These are phyloP conservation scores for Mesodorylaimus sp. DNA, from an alignment of 2,888 invertebrate genomes.

Conservation along the genomic window DNA sequence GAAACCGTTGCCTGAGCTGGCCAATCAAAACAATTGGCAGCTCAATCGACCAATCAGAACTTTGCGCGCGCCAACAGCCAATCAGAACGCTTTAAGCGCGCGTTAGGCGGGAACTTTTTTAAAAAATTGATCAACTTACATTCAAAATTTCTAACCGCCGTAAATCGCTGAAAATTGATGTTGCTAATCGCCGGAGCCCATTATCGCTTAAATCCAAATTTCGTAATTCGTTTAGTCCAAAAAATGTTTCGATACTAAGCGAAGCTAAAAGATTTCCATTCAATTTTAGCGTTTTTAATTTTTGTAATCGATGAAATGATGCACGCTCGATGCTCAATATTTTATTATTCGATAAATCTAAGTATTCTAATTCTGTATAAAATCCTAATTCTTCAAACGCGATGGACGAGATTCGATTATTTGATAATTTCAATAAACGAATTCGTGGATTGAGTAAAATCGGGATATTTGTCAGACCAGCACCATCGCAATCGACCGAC, in stretches of 20 bases:
- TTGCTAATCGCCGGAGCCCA: slow-evolving; percentile 5
- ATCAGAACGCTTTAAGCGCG: too few species aligned
- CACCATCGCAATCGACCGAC: slow-evolving; percentile 9
- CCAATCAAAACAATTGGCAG: too few species aligned
- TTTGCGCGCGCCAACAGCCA: too few species aligned
- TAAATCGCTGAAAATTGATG: slow-evolving; percentile 11
- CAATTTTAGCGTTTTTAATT: slow-evolving; percentile 9
- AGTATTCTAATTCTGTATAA: slow-evolving; percentile 10
- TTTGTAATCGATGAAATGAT: slow-evolving; percentile 9
- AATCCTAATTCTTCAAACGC: slow-evolving; percentile 9
- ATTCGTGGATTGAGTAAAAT: slow-evolving; percentile 13
- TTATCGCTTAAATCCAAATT: slow-evolving; percentile 8
- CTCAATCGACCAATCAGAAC: too few species aligned
- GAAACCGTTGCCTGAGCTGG: too few species aligned
- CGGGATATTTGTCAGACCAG: slow-evolving; percentile 10
- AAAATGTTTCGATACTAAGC: slow-evolving; percentile 8
- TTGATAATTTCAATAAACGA: slow-evolving; percentile 7
- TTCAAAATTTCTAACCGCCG: slow-evolving; percentile 9
- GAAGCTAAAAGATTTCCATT: slow-evolving; percentile 10
- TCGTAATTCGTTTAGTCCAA: slow-evolving; percentile 5
- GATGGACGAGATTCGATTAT: slow-evolving; percentile 10
- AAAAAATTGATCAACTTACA: slow-evolving; percentile 6
- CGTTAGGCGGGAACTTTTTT: too few species aligned
- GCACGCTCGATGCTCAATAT: slow-evolving; percentile 10
- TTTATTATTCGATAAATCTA: slow-evolving; percentile 12